phyloP scores from a whole-genome alignment of 2,888 invertebrate genomes.

The Nesidiocoris tenuis region DNA sequence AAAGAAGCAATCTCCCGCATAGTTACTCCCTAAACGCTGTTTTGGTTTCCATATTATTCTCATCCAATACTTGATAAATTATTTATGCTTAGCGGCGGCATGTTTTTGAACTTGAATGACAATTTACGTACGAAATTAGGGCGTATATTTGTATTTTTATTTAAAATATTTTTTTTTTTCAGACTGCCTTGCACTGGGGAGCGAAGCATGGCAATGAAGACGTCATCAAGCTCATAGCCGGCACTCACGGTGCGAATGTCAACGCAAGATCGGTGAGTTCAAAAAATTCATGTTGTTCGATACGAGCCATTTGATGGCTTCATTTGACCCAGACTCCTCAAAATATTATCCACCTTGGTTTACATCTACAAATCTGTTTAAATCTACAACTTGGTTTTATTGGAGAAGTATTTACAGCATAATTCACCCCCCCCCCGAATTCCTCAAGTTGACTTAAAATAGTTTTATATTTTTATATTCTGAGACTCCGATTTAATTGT shows the following conservation, averaged over 20 bases:
- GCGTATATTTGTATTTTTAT: too few relatives aligned
- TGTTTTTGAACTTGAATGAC: too few relatives aligned
- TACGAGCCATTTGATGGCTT: conserved; percentile 7
- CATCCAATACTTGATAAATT: not conserved
- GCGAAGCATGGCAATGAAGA: conserved; percentile 91
- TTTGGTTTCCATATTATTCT: not conserved
- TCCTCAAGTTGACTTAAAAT: too few relatives aligned
- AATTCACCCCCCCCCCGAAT: not conserved
- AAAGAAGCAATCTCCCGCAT: not conserved
- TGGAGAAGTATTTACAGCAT: not conserved
- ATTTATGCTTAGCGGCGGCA: too few relatives aligned
- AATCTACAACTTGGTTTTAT: too few relatives aligned
- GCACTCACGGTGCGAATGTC: conserved; percentile 78
- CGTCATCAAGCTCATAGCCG: conserved; percentile 86
- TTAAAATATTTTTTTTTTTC: too few relatives aligned
- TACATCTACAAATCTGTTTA: too few relatives aligned
- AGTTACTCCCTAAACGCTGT: not conserved
- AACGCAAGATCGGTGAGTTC: conserved; percentile 77
- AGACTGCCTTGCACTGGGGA: conserved; percentile 97
- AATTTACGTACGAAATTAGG: too few relatives aligned
- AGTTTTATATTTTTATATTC: too few relatives aligned
- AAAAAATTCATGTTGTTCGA: conserved; percentile 5
- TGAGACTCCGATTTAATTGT: too few relatives aligned
- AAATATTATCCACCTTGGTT: too few relatives aligned
- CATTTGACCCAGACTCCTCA: conserved; percentile 15